Evolutionary conservation across 2,113 vertebrate species (phyloP).

Genomic region (Terrapene triunguis): DNA sequence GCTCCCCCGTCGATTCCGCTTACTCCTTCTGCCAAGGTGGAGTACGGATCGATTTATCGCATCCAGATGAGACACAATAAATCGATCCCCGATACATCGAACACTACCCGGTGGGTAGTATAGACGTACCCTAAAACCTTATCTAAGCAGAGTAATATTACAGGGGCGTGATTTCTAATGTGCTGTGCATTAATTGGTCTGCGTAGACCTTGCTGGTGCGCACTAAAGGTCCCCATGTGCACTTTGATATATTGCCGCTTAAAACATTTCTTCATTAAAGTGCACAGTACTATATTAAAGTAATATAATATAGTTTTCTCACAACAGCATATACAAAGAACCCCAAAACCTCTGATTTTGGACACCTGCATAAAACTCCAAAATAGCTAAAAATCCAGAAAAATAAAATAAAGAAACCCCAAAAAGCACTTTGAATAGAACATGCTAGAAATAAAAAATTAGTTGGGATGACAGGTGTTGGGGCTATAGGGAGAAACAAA

Average conservation of each 20-base stretch:
- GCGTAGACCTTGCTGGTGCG: neutral
- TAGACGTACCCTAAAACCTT: neutral
- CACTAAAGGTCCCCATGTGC: neutral
- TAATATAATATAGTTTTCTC: neutral
- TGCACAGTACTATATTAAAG: neutral
- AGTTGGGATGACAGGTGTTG: neutral
- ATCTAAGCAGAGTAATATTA: neutral
- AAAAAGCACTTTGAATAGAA: neutral
- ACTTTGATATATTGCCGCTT: neutral
- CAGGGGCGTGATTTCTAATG: neutral
- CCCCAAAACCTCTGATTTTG: neutral
- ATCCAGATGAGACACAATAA: too few relatives aligned
- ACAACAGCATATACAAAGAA: neutral
- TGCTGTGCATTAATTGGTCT: neutral
- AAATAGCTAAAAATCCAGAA: neutral
- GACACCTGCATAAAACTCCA: neutral
- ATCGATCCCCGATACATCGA: too few relatives aligned
- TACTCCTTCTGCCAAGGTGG: too few relatives aligned
- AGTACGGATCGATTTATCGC: too few relatives aligned
- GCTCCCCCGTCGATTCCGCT: too few relatives aligned
- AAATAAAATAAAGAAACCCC: neutral
- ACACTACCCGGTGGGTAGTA: too few relatives aligned
- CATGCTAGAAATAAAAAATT: neutral
- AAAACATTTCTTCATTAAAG: neutral
- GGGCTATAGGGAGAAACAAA: neutral